Conservation (phyloP, 2,888 invertebrate genomes). For the Xylophagus ater region DNA sequence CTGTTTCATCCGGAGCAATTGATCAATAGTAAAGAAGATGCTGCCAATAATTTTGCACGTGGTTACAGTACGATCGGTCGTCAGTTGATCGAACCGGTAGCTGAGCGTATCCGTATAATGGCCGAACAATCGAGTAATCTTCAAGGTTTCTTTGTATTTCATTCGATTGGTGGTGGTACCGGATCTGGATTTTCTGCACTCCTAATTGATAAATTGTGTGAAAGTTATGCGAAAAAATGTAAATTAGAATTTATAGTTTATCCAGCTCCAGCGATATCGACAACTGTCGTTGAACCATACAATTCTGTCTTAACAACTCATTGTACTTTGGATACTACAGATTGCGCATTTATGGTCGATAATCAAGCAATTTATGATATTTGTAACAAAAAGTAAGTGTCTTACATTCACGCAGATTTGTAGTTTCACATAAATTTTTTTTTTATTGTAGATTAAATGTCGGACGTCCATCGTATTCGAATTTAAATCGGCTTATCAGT, state of each 20-base stretch:
- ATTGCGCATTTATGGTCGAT: conserved; percentile 86
- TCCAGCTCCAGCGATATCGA: conserved; percentile 52
- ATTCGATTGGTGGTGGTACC: conserved; percentile 75
- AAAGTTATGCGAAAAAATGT: conserved; percentile 75
- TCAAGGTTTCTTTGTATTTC: conserved; percentile 81
- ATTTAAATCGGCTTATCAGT: conserved; percentile 55
- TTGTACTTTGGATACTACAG: conserved; percentile 68
- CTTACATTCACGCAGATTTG: background rate
- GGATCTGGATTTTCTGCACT: conserved; percentile 77
- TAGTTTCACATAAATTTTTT: background rate
- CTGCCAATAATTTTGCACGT: conserved; percentile 77
- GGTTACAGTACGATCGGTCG: conserved; percentile 81
- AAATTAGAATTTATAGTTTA: conserved; percentile 53
- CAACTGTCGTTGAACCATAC: conserved; percentile 86
- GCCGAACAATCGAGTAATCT: conserved; percentile 71
- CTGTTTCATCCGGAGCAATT: conserved; percentile 75
- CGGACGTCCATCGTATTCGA: conserved; percentile 54
- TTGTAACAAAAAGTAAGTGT: conserved; percentile 53
- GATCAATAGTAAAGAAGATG: conserved; percentile 79
- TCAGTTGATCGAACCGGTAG: conserved; percentile 61
- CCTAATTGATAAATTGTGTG: conserved; percentile 68
- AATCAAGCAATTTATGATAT: conserved; percentile 87
- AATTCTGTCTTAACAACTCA: conserved; percentile 82
- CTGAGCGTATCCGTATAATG: conserved; percentile 60
- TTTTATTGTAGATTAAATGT: conserved; percentile 39